Evolutionary conservation across 2,797 vertebrate species (phyloP).

Genomic region (Acridotheres tristis): DNA sequence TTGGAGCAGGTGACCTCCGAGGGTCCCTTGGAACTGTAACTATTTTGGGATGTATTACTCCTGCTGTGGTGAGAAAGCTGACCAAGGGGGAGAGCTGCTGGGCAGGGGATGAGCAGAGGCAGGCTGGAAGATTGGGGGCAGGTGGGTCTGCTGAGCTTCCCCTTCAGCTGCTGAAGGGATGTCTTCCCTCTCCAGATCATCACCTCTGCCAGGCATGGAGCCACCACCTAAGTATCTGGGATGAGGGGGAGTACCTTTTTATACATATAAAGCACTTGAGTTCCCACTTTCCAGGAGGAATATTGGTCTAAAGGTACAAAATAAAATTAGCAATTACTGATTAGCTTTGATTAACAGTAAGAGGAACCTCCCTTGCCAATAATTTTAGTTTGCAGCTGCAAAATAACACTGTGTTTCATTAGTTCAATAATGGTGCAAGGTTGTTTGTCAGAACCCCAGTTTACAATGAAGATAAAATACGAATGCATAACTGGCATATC

Average conservation of each 20-base stretch:
- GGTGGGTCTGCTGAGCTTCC: background rate
- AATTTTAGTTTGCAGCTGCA: background rate
- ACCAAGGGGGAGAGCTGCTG: rapidly evolving
- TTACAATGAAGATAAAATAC: conserved; percentile 29
- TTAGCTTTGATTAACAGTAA: background rate
- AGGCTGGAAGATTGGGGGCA: background rate
- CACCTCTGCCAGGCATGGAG: background rate
- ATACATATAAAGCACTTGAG: background rate
- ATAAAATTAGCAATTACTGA: background rate
- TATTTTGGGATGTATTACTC: background rate
- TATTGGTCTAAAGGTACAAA: background rate
- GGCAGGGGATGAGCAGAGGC: background rate
- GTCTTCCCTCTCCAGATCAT: background rate
- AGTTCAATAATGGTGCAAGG: background rate
- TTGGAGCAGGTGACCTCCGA: background rate
- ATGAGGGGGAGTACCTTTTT: background rate
- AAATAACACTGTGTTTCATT: background rate
- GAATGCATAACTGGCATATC: conserved; percentile 45
- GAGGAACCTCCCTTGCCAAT: background rate
- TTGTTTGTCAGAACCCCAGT: background rate
- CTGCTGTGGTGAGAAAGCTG: background rate
- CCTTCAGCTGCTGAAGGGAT: background rate
- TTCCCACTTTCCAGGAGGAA: background rate
- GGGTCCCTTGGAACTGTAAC: background rate
- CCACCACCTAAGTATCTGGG: background rate